phyloP scores from a whole-genome alignment of 2,113 vertebrate species.

The Dryoscopus gambensis region DNA sequence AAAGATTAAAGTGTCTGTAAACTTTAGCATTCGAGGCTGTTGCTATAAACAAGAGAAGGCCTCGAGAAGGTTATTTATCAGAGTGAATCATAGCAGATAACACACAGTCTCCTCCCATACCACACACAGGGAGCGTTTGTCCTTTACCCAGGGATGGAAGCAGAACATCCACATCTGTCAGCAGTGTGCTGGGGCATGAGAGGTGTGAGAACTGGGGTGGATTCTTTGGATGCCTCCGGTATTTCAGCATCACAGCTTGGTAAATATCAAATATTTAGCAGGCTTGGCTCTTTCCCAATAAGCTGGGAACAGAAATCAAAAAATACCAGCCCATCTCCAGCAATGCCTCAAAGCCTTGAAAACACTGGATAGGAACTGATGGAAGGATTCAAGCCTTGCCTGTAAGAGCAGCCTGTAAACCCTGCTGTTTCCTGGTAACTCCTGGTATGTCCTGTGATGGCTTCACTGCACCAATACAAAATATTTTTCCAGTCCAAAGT shows the following conservation, averaged over 20 bases:
- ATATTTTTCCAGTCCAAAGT: neutral
- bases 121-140: neutral
- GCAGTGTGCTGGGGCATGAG: neutral
- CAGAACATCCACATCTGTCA: neutral
- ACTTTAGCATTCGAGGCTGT: neutral
- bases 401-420: neutral
- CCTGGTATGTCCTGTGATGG: neutral
- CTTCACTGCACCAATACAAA: neutral
- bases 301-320: neutral
- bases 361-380: neutral
- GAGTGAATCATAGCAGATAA: conserved; percentile 51
- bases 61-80: conserved; percentile 17
- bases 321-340: neutral
- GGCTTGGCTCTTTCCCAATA: neutral
- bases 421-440: neutral
- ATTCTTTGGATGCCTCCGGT: neutral
- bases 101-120: conserved; percentile 20
- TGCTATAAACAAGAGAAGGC: conserved; percentile 26
- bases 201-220: neutral
- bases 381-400: neutral
- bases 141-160: conserved; percentile 10
- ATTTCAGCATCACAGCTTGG: neutral
- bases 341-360: neutral
- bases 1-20: conserved; percentile 21
- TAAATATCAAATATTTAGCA: neutral